Percentiles rank a stretch among this genome's conserved stretches.
These are phyloP conservation scores for Ornithoptera alexandrae DNA, from an alignment of 2,888 invertebrate genomes.

Conservation along the genomic window DNA sequence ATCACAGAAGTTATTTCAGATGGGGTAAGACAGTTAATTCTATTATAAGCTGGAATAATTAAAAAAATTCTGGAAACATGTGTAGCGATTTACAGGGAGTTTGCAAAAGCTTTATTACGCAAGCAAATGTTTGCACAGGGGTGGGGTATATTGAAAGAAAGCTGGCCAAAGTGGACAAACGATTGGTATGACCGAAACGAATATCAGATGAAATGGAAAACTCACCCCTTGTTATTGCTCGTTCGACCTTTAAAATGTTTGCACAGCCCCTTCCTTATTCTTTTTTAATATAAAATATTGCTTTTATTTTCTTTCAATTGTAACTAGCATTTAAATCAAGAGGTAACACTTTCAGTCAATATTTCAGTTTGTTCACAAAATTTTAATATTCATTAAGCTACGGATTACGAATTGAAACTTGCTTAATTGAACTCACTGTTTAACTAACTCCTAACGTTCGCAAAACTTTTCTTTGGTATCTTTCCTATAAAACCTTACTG, in stretches of 20 bases:
- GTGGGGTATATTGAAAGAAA: slow-evolving; percentile 20
- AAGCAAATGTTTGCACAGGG: slow-evolving; percentile 4
- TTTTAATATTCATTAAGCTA: too few relatives aligned
- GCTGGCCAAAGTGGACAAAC: slow-evolving; percentile 20
- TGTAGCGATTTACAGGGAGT: background rate
- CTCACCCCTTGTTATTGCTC: slow-evolving; percentile 12
- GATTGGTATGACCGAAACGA: background rate
- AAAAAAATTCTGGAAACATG: too few relatives aligned
- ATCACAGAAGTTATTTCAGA: too few relatives aligned
- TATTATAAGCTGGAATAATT: too few relatives aligned
- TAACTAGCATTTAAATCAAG: background rate
- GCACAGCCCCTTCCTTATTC: background rate
- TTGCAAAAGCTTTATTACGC: background rate
- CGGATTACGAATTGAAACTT: too few relatives aligned
- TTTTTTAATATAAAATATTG: background rate
- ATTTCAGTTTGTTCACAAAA: too few relatives aligned
- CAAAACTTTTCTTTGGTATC: too few relatives aligned
- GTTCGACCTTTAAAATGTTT: slow-evolving; percentile 17
- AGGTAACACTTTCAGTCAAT: too few relatives aligned
- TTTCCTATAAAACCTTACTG: too few relatives aligned
- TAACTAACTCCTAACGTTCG: too few relatives aligned
- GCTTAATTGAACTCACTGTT: too few relatives aligned
- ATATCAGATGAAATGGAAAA: slow-evolving; percentile 28
- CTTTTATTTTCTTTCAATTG: background rate
- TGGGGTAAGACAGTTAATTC: too few relatives aligned